Evolutionary conservation across 2,797 vertebrate genomes (phyloP).

Genomic region (Micropoecilia bifurca): DNA sequence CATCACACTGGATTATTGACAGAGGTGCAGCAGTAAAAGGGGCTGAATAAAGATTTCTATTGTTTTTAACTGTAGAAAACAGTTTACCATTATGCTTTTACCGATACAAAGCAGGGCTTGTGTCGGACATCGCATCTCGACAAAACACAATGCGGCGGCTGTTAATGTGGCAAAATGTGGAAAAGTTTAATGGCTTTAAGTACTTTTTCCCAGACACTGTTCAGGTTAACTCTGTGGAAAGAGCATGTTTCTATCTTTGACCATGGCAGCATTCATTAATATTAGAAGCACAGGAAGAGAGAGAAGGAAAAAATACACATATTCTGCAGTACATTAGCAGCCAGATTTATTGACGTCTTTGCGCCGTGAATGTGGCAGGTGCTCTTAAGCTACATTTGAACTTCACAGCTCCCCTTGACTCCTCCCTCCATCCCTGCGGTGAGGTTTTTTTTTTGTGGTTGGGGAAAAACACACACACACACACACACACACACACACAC

Average conservation of each 20-base stretch:
- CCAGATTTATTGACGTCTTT: conserved; percentile 82
- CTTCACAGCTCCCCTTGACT: conserved; percentile 43
- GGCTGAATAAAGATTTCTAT: background rate
- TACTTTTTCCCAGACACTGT: background rate
- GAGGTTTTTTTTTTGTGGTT: background rate
- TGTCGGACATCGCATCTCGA: background rate
- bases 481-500: background rate
- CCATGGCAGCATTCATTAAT: conserved; percentile 77
- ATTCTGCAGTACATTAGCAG: conserved; percentile 78
- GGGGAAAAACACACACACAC: background rate
- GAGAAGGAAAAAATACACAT: conserved; percentile 40
- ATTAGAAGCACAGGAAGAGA: conserved; percentile 63
- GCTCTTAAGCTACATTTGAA: conserved; percentile 76
- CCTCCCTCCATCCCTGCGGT: conserved; percentile 55
- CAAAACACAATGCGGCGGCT: background rate
- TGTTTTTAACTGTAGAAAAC: background rate
- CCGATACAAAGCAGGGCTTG: background rate
- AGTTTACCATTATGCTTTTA: background rate
- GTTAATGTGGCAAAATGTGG: background rate
- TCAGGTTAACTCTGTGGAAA: conserved; percentile 62
- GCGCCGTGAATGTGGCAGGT: conserved; percentile 77
- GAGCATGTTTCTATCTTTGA: conserved; percentile 72
- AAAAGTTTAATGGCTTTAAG: background rate
- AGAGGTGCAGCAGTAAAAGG: background rate
- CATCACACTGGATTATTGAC: background rate